Base-by-base conservation (phyloP, 2,113 vertebrate genomes). In the Gallinago undulata region DNA sequence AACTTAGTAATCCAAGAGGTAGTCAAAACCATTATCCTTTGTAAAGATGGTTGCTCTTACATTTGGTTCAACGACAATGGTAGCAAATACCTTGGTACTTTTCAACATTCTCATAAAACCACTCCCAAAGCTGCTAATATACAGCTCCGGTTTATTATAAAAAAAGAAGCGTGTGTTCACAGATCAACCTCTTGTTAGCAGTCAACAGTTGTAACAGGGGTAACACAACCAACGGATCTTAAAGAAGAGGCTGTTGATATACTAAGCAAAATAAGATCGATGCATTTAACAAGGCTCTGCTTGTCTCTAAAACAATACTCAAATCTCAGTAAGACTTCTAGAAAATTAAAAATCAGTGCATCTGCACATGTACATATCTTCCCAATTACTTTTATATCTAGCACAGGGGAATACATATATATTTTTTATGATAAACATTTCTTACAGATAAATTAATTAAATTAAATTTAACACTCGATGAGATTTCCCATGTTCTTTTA, bases 401-500 rank as follows among this genome's bases (percentile, higher is more conserved):
- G 97, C 94, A 96, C 93, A 96, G 94, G 97, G 98, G 97, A 97
- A 98, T 95, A 98, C 91, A 98, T 97, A 98, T 97, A 98, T 98
- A 98, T 97, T 98, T 97, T 96, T 98, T 98, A 98, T 80, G 98
- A 98, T 98, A 98, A 98, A 98, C 97, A 98, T 98, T 98, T 98
- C 97, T 98, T 98, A 98, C 97, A 98, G 98, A 98, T 98, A 98
- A 98, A 98, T 98, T 98, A 98, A 98, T 97, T 98, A 98, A 98
- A 98, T 98, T 98, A 98, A 97, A 95, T 97, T 98, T 97, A 98
- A 98, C 97, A 98, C 97, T 98, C 96, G 17, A 94, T 98, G 98
- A 91, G 69, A 98, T 98, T 98, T 98, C 96, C 97, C 97, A 97
- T 95, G 97, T 96, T 97, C 94, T 98, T 95, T 97, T 96, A 98